phyloP scores from a whole-genome alignment of 1,140 invertebrate genomes.

The Chrysoperla carnea region DNA sequence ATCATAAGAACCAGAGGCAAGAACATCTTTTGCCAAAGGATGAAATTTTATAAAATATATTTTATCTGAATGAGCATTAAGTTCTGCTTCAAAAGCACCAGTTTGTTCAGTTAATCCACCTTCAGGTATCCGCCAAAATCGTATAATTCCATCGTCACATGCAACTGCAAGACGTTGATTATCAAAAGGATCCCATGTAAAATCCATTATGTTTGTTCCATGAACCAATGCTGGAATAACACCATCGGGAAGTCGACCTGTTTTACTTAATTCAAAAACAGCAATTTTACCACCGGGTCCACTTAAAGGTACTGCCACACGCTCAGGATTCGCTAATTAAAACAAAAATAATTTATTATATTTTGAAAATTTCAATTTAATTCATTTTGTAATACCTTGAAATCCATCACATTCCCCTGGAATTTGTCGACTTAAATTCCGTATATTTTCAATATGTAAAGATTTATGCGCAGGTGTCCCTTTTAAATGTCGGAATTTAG shows the following conservation, averaged over 20 bases:
- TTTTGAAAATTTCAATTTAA: neutral
- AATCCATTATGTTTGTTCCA: constrained; percentile 76
- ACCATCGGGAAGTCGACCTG: constrained; percentile 59
- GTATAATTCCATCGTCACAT: constrained; percentile 80
- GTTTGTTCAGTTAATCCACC: constrained; percentile 41
- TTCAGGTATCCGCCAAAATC: constrained; percentile 63
- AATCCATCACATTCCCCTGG: constrained; percentile 89
- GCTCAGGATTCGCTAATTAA: constrained; percentile 53
- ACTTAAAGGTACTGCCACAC: constrained; percentile 72
- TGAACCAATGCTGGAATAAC: constrained; percentile 75
- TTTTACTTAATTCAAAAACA: constrained; percentile 65
- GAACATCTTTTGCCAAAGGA: constrained; percentile 66
- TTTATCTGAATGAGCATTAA: constrained; percentile 70
- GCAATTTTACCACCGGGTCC: constrained; percentile 80
- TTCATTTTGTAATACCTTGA: constrained; percentile 37
- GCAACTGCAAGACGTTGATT: constrained; percentile 61
- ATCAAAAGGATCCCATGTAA: constrained; percentile 85
- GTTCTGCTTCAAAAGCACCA: constrained; percentile 35
- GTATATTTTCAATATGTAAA: constrained; percentile 80
- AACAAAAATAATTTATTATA: neutral
- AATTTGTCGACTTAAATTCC: constrained; percentile 77
- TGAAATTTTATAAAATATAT: constrained; percentile 85
- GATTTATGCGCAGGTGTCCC: constrained; percentile 79
- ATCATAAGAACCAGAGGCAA: constrained; percentile 77
- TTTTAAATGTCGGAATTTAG: constrained; percentile 85